Evolutionary conservation across 2,797 vertebrate genomes (phyloP), one percentile per base, ranked within the genome.

Genomic region (Acomys russatus): DNA sequence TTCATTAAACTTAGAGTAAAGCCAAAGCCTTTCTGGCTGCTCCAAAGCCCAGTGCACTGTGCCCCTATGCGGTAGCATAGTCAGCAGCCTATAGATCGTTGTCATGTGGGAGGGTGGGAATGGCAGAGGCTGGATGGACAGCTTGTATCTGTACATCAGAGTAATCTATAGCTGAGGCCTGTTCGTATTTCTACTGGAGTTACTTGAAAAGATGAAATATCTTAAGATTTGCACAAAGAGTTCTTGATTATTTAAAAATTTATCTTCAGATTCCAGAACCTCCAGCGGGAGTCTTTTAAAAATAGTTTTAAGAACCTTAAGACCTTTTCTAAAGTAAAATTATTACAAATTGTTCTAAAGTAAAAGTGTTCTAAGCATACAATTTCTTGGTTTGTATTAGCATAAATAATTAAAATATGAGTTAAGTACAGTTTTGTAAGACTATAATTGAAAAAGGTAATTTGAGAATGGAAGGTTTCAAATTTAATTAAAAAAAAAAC

Each of bases 401-500:
- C 88, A 83, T 56, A 83, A 73, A n/a, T 88, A 88, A 92, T 95
- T 92, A 77, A 90, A 91, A 84, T 92, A n/a, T 35, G 63, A 68
- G 3, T 86, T 76, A 54, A 94, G 33, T 70, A 28, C 94, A 88
- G 87, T 97, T 94, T 95, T 95, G 8, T 86, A 63, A 94, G 63
- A 83, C 44, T 94, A 71, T 88, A 90, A 28, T 33, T 94, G 33
- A n/a, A 28, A 76, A 94, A 77, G 85, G 8, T 83, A 87, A 95
- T 79, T 94, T 23, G 23, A 91, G 54, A 92, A 74, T 90, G 20
- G 28, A 35, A 70, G 64, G 4, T 91, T 90, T 95, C 92, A n/a
- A 95, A 96, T 20, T 93, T 95, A 90, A 91, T 61, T 91, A 73
- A 22, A 89, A 92, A 22, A 89, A 92, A 91, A 93, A 68, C 63